Percentiles rank a stretch among this genome's conserved stretches.
These are phyloP conservation scores for Mechanitis mazaeus DNA, from an alignment of 2,888 invertebrate species.

Conservation along the genomic window DNA sequence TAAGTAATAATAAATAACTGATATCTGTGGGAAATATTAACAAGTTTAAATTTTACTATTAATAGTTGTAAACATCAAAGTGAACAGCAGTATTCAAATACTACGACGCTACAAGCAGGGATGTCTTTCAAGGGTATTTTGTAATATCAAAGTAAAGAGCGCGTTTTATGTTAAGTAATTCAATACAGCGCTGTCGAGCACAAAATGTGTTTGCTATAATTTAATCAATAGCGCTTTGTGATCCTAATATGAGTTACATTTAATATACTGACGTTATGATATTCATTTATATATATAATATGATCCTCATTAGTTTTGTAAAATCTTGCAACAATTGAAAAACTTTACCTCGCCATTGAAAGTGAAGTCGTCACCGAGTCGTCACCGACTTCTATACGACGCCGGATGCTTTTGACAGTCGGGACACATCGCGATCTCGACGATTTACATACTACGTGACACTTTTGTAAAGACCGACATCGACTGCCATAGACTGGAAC, in stretches of 20 bases:
- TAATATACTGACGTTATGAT: neutral
- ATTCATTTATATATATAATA: neutral
- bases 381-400: conserved; percentile 49
- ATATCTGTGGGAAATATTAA: neutral
- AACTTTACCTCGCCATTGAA: conserved; percentile 29
- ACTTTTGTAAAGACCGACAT: conserved; percentile 68
- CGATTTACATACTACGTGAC: conserved; percentile 77
- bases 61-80: conserved; percentile 42
- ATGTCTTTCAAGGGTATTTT: conserved; percentile 46
- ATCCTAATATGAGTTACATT: conserved; percentile 43
- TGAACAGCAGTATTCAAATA: conserved; percentile 41
- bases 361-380: conserved; percentile 59
- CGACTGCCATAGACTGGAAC: conserved; percentile 72
- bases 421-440: conserved; percentile 71
- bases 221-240: conserved; percentile 59
- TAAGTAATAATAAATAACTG: too few species aligned
- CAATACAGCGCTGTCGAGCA: conserved; percentile 52
- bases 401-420: conserved; percentile 69
- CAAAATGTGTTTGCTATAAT: conserved; percentile 54
- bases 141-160: conserved; percentile 50
- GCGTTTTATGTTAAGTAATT: conserved; percentile 62
- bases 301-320: too few species aligned
- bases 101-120: conserved; percentile 46
- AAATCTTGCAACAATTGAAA: neutral
- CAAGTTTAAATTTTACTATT: conserved; percentile 7